Evolutionary conservation across 1,140 invertebrate genomes (phyloP).

Genomic region (Cydia amplana): DNA sequence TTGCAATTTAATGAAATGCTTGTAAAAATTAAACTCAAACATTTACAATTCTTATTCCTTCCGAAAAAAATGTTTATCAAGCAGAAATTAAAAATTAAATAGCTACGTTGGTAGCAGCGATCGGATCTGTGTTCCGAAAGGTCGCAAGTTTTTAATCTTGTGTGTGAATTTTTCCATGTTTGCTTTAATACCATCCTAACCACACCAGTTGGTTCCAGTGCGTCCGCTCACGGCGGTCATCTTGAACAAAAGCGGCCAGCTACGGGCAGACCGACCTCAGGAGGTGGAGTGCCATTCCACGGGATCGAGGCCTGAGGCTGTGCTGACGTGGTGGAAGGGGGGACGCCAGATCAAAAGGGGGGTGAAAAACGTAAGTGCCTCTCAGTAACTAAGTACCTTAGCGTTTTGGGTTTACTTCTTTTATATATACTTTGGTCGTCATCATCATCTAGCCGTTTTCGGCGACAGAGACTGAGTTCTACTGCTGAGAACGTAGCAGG

Average conservation of each 20-base stretch:
- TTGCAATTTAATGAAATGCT: too few relatives aligned
- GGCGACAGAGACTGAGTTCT: neutral
- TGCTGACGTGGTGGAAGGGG: conserved; percentile 91
- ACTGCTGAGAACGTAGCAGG: neutral
- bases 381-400: too few relatives aligned
- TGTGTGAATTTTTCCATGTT: too few relatives aligned
- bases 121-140: too few relatives aligned
- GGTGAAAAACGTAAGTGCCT: conserved; percentile 85
- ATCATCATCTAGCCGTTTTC: neutral
- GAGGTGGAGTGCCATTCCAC: conserved; percentile 89
- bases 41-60: too few relatives aligned
- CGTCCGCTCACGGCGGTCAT: conserved; percentile 89
- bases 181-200: conserved; percentile 6
- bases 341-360: conserved; percentile 86
- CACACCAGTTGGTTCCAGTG: conserved; percentile 82
- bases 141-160: too few relatives aligned
- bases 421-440: too few relatives aligned
- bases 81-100: too few relatives aligned
- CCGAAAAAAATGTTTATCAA: too few relatives aligned
- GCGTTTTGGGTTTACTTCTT: too few relatives aligned
- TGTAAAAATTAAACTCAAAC: too few relatives aligned
- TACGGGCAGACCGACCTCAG: conserved; percentile 88
- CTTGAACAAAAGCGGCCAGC: conserved; percentile 86
- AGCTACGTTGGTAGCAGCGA: too few relatives aligned
- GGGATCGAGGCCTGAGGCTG: conserved; percentile 89